A percentile compares a stretch with the other conserved stretches of the same genome.
Evolutionary conservation across 2,797 vertebrate genomes (phyloP).

Genomic region (Cottoperca gobio): DNA sequence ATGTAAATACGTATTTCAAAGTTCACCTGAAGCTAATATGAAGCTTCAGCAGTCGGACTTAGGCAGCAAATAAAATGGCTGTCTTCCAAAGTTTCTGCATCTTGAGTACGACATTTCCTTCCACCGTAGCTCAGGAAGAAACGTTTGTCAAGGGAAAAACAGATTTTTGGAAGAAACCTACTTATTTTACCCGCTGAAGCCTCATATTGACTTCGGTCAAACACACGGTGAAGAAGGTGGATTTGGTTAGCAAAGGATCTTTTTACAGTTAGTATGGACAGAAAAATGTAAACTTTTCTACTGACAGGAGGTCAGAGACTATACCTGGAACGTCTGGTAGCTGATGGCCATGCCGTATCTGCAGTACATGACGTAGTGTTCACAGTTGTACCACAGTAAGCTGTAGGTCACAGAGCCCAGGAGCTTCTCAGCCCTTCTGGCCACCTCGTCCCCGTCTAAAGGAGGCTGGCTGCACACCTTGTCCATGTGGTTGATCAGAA

Average conservation of each 20-base stretch:
- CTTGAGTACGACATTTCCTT: not conserved
- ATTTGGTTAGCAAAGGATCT: not conserved
- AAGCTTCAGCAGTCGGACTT: not conserved
- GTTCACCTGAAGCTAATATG: not conserved
- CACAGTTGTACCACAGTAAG: constrained; percentile 98
- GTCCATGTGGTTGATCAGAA: constrained; percentile 94
- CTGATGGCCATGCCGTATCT: constrained; percentile 92
- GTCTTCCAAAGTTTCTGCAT: no score
- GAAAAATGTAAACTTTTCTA: not conserved
- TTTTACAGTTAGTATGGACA: not conserved
- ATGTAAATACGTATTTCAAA: not conserved
- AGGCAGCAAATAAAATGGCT: not conserved
- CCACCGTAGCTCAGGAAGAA: not conserved
- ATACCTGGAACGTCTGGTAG: constrained; percentile 96
- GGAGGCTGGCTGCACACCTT: constrained; percentile 84
- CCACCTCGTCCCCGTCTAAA: constrained; percentile 90
- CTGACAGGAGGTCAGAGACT: not conserved
- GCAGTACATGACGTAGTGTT: constrained; percentile 98
- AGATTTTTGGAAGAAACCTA: not conserved
- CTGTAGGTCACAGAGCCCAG: constrained; percentile 91
- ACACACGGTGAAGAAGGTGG: no score
- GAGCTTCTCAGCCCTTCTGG: constrained; percentile 89
- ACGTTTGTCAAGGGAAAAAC: not conserved
- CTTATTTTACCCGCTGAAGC: not conserved
- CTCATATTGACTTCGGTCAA: not conserved